Evolutionary conservation across 2,113 vertebrate genomes (phyloP), one percentile per base, ranked within the genome.

Genomic region (Notarius lentiginosus): DNA sequence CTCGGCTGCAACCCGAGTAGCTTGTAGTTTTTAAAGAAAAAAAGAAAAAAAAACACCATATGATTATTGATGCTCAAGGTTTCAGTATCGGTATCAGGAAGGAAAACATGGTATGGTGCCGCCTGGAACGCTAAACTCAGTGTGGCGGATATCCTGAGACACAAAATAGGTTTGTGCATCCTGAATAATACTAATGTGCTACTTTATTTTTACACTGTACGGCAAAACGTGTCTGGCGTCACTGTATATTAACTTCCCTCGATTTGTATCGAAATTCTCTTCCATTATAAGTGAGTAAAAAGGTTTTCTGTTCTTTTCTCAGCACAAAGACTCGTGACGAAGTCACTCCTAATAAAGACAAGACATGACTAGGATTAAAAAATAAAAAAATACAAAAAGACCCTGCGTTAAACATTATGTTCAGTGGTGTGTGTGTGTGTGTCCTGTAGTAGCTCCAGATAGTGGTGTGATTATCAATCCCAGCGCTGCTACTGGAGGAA

Each of bases 401-500:
- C 11, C 10, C 22, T 51, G 72, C 47, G 12, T 51, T 75, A 75
- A 24, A 73, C 22, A 47, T 47, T 18, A 73, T 2, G 27, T 34
- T 68, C 27, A 68, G 7, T 68, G 18, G 73, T 76, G 22, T 51
- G 22, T 53, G 73, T n/a, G 51, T 83, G 79, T 68, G 24, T 89
- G 58, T 72, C 81, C 22, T 55, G 24, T 10, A 24, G 51, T 84
- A 76, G 53, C 70, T 82, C 79, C 76, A 89, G 66, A 81, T 76
- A 75, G 22, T 20, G 30, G 76, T 56, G 49, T 72, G 53, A 87
- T 87, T 87, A 84, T 83, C 60, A 87, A 51, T 87, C 86, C 77
- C 17, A 8, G 4, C 14, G 30, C 60, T 81, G 84, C 84, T 84
- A 81, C 56, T 65, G 68, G 60, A 76, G 84, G 85, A 84, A 88